These are phyloP conservation scores for Serranus cabrilla DNA, from an alignment of 2,797 vertebrate genomes.

Conservation along the genomic window DNA sequence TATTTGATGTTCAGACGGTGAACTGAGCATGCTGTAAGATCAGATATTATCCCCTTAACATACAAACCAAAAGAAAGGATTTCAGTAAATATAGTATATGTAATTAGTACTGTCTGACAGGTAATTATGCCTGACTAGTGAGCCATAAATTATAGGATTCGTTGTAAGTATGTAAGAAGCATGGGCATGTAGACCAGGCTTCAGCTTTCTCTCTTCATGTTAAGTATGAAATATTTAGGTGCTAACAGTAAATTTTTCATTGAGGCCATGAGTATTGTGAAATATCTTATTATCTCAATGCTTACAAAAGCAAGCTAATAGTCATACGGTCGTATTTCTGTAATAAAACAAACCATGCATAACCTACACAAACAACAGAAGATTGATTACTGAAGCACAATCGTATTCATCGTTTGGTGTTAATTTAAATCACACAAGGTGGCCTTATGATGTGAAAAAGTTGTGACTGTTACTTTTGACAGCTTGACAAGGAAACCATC, in stretches of 20 bases:
- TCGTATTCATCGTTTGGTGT: neutral
- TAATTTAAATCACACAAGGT: neutral
- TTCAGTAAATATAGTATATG: slow-evolving; percentile 44
- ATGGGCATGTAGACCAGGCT: slow-evolving; percentile 52
- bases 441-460: neutral
- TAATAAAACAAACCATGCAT: neutral
- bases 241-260: slow-evolving; percentile 80
- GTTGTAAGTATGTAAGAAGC: slow-evolving; percentile 52
- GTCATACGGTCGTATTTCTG: neutral
- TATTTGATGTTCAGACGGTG: neutral
- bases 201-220: slow-evolving; percentile 62
- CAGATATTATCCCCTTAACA: neutral
- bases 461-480: neutral
- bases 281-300: slow-evolving; percentile 32
- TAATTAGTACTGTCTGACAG: slow-evolving; percentile 55
- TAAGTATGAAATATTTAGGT: slow-evolving; percentile 78
- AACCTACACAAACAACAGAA: neutral
- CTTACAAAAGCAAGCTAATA: neutral
- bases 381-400: neutral
- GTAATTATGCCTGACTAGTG: slow-evolving; percentile 57
- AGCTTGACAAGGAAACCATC: neutral
- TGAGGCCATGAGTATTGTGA: slow-evolving; percentile 43
- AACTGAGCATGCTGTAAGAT: neutral
- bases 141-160: slow-evolving; percentile 56
- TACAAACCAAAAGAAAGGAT: slow-evolving; percentile 23